Conservation (phyloP, 2,888 invertebrate species). For the Escarpia spicata region DNA sequence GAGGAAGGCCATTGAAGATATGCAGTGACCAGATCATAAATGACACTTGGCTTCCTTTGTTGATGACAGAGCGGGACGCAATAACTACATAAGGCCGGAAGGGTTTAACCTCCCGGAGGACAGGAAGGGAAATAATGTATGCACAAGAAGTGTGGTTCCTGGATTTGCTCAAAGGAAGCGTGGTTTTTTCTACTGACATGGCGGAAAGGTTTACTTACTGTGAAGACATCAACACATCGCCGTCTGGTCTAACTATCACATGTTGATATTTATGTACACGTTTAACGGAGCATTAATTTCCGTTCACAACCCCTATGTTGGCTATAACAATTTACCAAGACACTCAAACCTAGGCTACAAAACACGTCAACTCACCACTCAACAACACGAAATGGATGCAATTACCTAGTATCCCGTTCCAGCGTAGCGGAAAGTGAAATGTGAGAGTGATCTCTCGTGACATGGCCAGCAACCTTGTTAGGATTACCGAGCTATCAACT, state of each 20-base stretch:
- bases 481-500: conserved; percentile 12
- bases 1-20: too few species aligned
- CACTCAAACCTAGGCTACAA: background rate
- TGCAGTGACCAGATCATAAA: too few species aligned
- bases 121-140: too few species aligned
- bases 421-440: background rate
- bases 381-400: background rate
- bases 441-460: background rate
- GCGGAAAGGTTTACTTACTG: too few species aligned
- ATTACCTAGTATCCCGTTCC: background rate
- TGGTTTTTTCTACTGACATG: background rate
- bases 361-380: background rate
- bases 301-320: background rate
- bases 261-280: background rate
- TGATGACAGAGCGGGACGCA: too few species aligned
- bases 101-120: too few species aligned
- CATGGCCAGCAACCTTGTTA: conserved; percentile 2
- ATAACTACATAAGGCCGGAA: too few species aligned
- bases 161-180: background rate
- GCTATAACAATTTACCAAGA: background rate
- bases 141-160: too few species aligned
- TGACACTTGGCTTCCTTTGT: too few species aligned
- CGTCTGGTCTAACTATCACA: background rate
- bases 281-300: background rate
- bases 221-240: background rate